phyloP scores from a whole-genome alignment of 1,140 invertebrate species.

The Calycopis cecrops region DNA sequence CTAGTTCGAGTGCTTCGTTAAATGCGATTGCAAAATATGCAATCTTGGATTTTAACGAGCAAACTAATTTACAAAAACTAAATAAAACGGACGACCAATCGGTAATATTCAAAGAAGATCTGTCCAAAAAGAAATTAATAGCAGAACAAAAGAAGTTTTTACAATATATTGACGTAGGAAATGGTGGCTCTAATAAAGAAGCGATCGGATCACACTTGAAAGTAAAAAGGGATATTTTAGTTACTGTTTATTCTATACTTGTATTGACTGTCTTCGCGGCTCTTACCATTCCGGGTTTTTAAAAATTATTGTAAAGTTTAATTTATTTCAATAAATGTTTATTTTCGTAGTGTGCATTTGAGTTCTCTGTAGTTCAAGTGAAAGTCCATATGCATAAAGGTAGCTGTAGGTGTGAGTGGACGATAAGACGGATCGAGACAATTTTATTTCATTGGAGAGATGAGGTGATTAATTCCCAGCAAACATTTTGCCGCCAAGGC shows the following conservation, averaged over 20 bases:
- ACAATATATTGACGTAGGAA: not conserved
- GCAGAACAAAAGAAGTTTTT: not conserved
- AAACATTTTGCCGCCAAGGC: too few species aligned
- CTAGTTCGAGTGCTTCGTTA: slow-evolving; percentile 21
- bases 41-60: not conserved
- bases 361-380: too few species aligned
- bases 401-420: too few species aligned
- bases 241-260: slow-evolving; percentile 59
- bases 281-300: slow-evolving; percentile 46
- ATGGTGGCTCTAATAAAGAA: not conserved
- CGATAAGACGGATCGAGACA: too few species aligned
- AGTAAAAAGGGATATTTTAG: slow-evolving; percentile 58
- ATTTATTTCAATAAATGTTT: not conserved
- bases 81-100: not conserved
- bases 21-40: slow-evolving; percentile 17
- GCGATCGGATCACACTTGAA: slow-evolving; percentile 39
- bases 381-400: not conserved
- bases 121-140: slow-evolving; percentile 1
- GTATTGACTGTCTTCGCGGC: slow-evolving; percentile 61
- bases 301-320: not conserved
- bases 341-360: too few species aligned
- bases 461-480: too few species aligned
- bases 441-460: too few species aligned
- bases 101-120: not conserved
- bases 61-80: not conserved